A percentile compares a stretch with the other conserved stretches of the same genome.
Conservation (phyloP, 1,140 invertebrate genomes). For the Battus philenor region DNA sequence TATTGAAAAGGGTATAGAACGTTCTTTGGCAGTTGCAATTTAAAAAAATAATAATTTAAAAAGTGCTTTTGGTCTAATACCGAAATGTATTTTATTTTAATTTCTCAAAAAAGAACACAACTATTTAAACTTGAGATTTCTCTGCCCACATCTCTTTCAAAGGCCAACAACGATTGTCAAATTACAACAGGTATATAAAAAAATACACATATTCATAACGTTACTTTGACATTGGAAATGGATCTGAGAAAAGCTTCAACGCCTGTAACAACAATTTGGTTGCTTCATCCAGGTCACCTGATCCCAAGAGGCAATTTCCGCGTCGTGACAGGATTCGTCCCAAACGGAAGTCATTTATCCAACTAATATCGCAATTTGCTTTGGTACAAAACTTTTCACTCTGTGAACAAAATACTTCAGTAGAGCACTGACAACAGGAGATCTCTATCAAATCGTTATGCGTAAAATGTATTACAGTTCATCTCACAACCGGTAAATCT, state of each 20-base stretch:
- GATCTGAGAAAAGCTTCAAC: slow-evolving; percentile 69
- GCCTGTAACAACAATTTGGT: slow-evolving; percentile 73
- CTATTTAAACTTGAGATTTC: too few species aligned
- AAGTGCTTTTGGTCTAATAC: too few species aligned
- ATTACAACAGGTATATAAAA: too few species aligned
- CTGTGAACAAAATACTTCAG: slow-evolving; percentile 19
- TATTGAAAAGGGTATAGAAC: too few species aligned
- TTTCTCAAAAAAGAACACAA: too few species aligned
- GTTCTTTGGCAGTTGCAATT: too few species aligned
- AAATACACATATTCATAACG: slow-evolving; percentile 3
- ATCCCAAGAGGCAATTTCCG: slow-evolving; percentile 74
- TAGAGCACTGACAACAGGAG: neutral
- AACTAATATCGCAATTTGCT: slow-evolving; percentile 19
- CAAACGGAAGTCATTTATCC: slow-evolving; percentile 40
- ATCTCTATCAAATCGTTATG: too few species aligned
- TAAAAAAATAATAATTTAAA: too few species aligned
- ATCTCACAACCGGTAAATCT: neutral
- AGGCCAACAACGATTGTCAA: too few species aligned
- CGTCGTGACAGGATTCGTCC: slow-evolving; percentile 36
- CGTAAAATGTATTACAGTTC: neutral
- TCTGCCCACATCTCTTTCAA: too few species aligned
- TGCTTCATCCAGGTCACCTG: slow-evolving; percentile 71
- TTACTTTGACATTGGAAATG: slow-evolving; percentile 47
- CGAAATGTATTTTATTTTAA: too few species aligned
- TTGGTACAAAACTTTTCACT: slow-evolving; percentile 15